A percentile compares a stretch with the other conserved stretches of the same genome.
These are phyloP conservation scores for Trichogramma pretiosum DNA, from an alignment of 1,140 invertebrate species.

Conservation along the genomic window DNA sequence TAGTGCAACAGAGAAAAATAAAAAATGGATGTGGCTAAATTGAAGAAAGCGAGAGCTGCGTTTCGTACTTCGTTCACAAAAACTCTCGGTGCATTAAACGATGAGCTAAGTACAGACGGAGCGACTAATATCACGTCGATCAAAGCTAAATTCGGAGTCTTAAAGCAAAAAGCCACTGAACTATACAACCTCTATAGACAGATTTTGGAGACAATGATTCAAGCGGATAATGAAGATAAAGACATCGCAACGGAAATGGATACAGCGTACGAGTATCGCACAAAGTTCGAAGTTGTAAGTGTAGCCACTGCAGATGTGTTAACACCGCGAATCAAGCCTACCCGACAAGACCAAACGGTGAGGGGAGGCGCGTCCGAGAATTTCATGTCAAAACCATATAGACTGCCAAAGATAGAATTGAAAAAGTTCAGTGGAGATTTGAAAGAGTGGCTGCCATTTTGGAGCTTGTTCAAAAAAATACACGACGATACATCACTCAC, in stretches of 20 bases:
- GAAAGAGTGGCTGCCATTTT: conserved; percentile 34
- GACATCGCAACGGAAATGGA: neutral
- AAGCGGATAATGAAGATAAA: neutral
- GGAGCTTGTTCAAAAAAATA: conserved; percentile 33
- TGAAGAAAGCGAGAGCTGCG: neutral
- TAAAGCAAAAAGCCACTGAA: neutral
- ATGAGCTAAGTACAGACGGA: too few relatives aligned
- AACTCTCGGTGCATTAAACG: too few relatives aligned
- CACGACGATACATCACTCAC: conserved; percentile 28
- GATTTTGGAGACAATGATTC: neutral
- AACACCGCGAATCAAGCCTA: neutral
- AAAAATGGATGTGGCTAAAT: neutral
- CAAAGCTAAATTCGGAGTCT: neutral
- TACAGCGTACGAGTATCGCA: neutral
- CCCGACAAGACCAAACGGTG: neutral
- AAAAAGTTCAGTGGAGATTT: conserved; percentile 30
- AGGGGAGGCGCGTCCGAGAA: neutral
- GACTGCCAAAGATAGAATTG: conserved; percentile 29
- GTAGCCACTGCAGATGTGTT: too few relatives aligned
- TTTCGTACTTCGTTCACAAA: too few relatives aligned
- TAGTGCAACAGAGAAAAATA: neutral
- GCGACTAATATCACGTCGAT: too few relatives aligned
- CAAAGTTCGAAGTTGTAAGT: neutral
- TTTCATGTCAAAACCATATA: conserved; percentile 10
- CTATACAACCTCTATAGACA: too few relatives aligned